Evolutionary conservation across 1,140 invertebrate genomes (phyloP), one percentile per base, ranked within the genome.

Genomic region (Zeugodacus cucurbitae): DNA sequence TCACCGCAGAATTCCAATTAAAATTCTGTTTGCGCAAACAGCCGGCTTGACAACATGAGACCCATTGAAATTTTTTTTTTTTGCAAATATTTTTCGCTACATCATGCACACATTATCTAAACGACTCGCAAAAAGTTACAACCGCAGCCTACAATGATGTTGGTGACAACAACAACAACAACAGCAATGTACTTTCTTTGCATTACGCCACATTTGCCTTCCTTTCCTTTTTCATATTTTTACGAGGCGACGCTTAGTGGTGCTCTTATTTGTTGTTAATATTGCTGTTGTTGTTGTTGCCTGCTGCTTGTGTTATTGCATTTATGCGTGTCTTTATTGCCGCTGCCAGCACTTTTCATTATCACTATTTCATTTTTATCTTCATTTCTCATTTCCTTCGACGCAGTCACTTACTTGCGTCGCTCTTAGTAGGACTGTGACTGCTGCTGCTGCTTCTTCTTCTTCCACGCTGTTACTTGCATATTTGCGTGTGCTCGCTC

Each of bases 351-450:
- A 48, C 37, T 82, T 82, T 82, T 82, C 74, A 82, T 82, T 82
- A 82, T 54, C 74, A 54, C 74, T 82, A 48, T 82, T 82, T 48
- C 74, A 82, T 82, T 82, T 82, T 82, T 82, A 82, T 82, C 74
- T 48, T 26, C 74, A 82, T 82, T 82, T 82, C 74, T 82, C 74
- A 82, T 82, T 82, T 82, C 74, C 74, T 82, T 54, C 44, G 34
- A 82, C 74, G 44, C 41, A 17, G 22, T 82, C 8, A 48, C 34
- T 48, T 44, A 29, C 26, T 82, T 44, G 6, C 32, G 41, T 37
- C 70, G 32, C 8, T n/a, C n/a, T n/a, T n/a, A n/a, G n/a, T n/a
- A n/a, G n/a, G n/a, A n/a, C n/a, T n/a, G n/a, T n/a, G n/a, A n/a
- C n/a, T n/a, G n/a, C n/a, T 29, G 62, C 22, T 82, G 37, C 26